These are phyloP conservation scores for Temnothorax curvispinosus DNA, from an alignment of 1,140 invertebrate species.

Conservation along the genomic window DNA sequence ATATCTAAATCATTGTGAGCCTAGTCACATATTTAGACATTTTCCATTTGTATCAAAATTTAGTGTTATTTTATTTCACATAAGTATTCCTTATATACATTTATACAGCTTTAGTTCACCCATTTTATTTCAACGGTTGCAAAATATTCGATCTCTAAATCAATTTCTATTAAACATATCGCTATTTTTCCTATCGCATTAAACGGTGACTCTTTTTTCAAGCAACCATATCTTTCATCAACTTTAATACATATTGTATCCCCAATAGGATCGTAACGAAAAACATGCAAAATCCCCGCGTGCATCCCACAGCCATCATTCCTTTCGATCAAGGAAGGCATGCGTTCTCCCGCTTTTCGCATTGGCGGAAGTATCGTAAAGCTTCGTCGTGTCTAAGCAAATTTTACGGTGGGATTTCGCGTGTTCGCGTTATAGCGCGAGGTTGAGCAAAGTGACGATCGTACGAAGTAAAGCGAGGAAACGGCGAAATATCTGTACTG, in stretches of 20 bases:
- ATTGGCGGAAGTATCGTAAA: conserved; percentile 44
- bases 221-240: conserved; percentile 1
- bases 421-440: conserved; percentile 37
- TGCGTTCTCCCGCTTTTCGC: conserved; percentile 37
- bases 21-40: background rate
- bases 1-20: background rate
- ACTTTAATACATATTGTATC: background rate
- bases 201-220: conserved; percentile 2
- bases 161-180: background rate
- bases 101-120: too few relatives aligned
- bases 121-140: background rate
- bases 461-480: conserved; percentile 7
- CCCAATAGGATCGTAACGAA: conserved; percentile 9
- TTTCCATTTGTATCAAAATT: background rate
- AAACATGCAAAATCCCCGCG: conserved; percentile 14
- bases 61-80: too few relatives aligned
- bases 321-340: conserved; percentile 8
- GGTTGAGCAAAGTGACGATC: conserved; percentile 14
- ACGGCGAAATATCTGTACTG: conserved; percentile 11
- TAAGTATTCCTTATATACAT: too few relatives aligned
- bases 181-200: conserved; percentile 2
- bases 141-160: background rate
- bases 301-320: conserved; percentile 1
- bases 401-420: conserved; percentile 57
- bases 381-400: conserved; percentile 49